Percentiles rank a stretch among this genome's conserved stretches.
Conservation (phyloP, 2,888 invertebrate genomes). For the Catocala nupta region DNA sequence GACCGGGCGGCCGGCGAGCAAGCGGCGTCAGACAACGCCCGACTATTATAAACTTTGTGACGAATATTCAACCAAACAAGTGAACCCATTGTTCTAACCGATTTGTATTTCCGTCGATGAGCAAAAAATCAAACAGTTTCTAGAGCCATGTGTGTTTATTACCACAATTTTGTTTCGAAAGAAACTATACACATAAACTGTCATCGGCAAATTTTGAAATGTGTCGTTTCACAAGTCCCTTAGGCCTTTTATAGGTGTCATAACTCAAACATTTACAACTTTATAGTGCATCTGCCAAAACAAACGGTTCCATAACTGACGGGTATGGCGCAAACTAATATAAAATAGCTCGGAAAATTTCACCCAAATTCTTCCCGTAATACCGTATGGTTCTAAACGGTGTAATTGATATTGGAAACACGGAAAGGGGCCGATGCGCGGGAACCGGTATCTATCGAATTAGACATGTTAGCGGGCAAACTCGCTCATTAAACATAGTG, state of each 20-base stretch:
- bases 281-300: slow-evolving; percentile 79
- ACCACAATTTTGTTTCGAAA: slow-evolving; percentile 30
- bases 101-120: slow-evolving; percentile 73
- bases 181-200: slow-evolving; percentile 26
- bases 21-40: slow-evolving; percentile 50
- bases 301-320: slow-evolving; percentile 57
- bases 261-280: slow-evolving; percentile 69
- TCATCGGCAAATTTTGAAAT: slow-evolving; percentile 56
- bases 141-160: slow-evolving; percentile 32
- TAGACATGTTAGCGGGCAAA: slow-evolving; percentile 66
- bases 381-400: slow-evolving; percentile 66
- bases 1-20: slow-evolving; percentile 33
- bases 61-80: slow-evolving; percentile 67
- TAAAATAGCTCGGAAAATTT: slow-evolving; percentile 58
- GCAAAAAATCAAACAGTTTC: slow-evolving; percentile 64
- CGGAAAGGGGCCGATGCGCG: slow-evolving; percentile 48
- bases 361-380: slow-evolving; percentile 64
- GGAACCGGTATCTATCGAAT: slow-evolving; percentile 53
- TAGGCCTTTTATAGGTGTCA: slow-evolving; percentile 61
- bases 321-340: slow-evolving; percentile 48
- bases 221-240: slow-evolving; percentile 55
- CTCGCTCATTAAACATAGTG: slow-evolving; percentile 42
- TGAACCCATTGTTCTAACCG: slow-evolving; percentile 70
- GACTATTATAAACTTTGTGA: slow-evolving; percentile 65
- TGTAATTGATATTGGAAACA: slow-evolving; percentile 78